Evolutionary conservation across 2,797 vertebrate genomes (phyloP).

Genomic region (Myripristis murdjan): DNA sequence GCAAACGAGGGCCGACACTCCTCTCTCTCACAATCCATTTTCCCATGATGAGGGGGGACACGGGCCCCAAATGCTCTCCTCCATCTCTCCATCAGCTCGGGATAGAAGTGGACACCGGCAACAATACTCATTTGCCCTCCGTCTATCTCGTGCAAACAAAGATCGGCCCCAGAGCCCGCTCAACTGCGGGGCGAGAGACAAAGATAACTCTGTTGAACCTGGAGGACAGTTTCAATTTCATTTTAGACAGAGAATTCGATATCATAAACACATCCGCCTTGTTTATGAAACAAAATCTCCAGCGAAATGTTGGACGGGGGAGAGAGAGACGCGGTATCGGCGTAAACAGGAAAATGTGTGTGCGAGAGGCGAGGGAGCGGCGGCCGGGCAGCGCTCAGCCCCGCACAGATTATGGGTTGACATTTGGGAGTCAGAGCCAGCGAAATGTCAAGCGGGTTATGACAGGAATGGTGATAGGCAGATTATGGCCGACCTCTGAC

Average conservation of each 20-base stretch:
- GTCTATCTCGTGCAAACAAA: conserved; percentile 37
- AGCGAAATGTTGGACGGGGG: conserved; percentile 42
- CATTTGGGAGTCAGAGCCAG: conserved; percentile 83
- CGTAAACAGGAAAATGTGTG: conserved; percentile 46
- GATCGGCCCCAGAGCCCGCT: conserved; percentile 14
- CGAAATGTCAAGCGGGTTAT: conserved; percentile 85
- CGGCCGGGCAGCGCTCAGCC: conserved; percentile 47
- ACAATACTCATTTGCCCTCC: conserved; percentile 75
- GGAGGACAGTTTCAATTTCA: conserved; percentile 51
- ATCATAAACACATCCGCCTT: conserved; percentile 49
- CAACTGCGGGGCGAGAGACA: conserved; percentile 8
- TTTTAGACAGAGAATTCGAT: conserved; percentile 46
- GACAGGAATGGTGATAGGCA: conserved; percentile 84
- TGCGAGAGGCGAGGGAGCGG: conserved; percentile 27
- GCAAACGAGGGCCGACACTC: conserved; percentile 67
- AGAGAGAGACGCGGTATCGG: conserved; percentile 8
- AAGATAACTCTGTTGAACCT: conserved; percentile 44
- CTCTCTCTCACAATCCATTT: conserved; percentile 70
- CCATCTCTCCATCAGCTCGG: conserved; percentile 49
- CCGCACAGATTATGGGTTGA: conserved; percentile 80
- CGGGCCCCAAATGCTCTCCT: conserved; percentile 53
- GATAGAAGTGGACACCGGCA: conserved; percentile 77
- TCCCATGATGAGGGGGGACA: conserved; percentile 55
- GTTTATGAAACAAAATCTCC: conserved; percentile 55
- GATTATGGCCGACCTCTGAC: conserved; percentile 84